phyloP scores from a whole-genome alignment of 1,140 invertebrate species.

The Zaprionus taronus region DNA sequence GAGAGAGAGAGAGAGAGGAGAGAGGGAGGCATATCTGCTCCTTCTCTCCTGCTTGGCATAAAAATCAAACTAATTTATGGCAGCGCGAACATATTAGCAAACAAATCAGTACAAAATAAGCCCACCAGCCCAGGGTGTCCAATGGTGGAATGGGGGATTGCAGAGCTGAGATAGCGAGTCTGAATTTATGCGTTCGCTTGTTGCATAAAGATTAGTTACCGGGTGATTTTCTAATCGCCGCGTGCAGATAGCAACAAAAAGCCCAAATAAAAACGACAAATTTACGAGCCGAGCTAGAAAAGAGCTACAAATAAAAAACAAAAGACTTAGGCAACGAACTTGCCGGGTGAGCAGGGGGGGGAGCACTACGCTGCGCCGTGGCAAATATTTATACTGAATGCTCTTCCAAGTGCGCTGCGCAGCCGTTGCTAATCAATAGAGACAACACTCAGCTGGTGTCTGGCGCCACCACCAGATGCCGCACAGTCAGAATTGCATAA shows the following conservation, averaged over 20 bases:
- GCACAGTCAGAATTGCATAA: slow-evolving; percentile 70
- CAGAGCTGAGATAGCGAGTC: slow-evolving; percentile 37
- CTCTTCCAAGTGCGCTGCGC: slow-evolving; percentile 14
- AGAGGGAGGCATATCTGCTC: background rate
- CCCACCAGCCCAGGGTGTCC: slow-evolving; percentile 37
- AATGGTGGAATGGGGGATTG: background rate
- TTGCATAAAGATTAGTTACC: slow-evolving; percentile 78
- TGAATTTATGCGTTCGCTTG: slow-evolving; percentile 74
- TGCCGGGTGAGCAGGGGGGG: background rate
- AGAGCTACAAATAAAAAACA: slow-evolving; percentile 18
- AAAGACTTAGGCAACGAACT: slow-evolving; percentile 65
- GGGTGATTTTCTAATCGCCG: slow-evolving; percentile 73
- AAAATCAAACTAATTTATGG: slow-evolving; percentile 83
- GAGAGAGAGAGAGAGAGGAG: background rate
- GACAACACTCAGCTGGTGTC: slow-evolving; percentile 57
- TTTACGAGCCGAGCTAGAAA: slow-evolving; percentile 51
- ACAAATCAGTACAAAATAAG: slow-evolving; percentile 83
- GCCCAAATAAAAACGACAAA: slow-evolving; percentile 73
- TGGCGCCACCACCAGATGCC: slow-evolving; percentile 68
- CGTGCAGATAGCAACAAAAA: slow-evolving; percentile 68
- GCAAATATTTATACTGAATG: slow-evolving; percentile 65
- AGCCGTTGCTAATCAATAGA: slow-evolving; percentile 70
- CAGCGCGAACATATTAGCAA: slow-evolving; percentile 81
- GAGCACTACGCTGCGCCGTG: background rate
- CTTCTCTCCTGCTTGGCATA: slow-evolving; percentile 35